Base-by-base conservation (phyloP, 2,113 vertebrate species). In the Chlorodrepanis virens region DNA sequence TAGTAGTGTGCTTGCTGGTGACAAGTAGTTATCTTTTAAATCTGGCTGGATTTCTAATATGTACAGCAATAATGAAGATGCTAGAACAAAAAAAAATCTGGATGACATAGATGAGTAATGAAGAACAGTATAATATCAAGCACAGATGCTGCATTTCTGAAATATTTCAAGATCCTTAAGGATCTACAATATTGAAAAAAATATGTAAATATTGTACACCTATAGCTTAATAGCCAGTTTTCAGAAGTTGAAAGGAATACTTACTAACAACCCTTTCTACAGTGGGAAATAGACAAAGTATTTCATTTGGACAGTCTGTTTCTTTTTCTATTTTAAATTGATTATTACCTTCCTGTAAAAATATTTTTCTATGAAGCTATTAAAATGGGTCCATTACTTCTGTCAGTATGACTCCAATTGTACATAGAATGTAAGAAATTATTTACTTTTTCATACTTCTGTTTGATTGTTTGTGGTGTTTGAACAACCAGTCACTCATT, bases 201-300 rank as follows among this genome's bases (percentile, higher is more conserved):
- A 1, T 0, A 13, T 33, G 7, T 9, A 81, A 42, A 29, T 1
- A 35, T 39, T 50, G 8, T 42, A 47, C 5, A 75, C 11, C 5
- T 52, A 19, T 6, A 63, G 2, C 10, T 60, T 64, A 64, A 39
- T 21, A 18, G 2, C 1, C 20, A n/a, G 15, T 35, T 83, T 90
- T 75, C 8, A 5, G 28, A 68, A 52, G 23, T 8, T 4, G 27
- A 50, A 69, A 5, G 9, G 15, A 15, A 14, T 14, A 50, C 2
- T 15, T 56, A 31, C 31, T 40, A 50, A 53, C 19, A 25, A 49
- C 8, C 4, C 6, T 57, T 82, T 53, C 15, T n/a, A n/a, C 3
- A 27, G 4, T 6, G 5, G 3, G 4, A 5, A 78, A 44, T 2
- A 63, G 11, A 3, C 9, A 13, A 33, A 84, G 0, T 31, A 50